Percentiles rank a stretch among this genome's conserved stretches.
Evolutionary conservation across 2,888 invertebrate genomes (phyloP).

Genomic region (Octonoba sinensis): DNA sequence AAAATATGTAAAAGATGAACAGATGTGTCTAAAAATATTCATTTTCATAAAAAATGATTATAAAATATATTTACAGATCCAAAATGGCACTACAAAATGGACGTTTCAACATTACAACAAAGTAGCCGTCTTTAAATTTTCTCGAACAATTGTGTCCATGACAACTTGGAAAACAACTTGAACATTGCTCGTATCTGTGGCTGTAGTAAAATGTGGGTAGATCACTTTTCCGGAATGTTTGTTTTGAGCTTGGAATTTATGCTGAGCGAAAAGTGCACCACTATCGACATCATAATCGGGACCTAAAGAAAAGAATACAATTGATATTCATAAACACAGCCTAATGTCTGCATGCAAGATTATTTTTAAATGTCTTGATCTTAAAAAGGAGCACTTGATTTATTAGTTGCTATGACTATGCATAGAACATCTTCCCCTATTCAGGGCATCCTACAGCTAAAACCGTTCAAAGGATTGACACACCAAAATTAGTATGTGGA

Average conservation of each 20-base stretch:
- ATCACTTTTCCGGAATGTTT: constrained; percentile 76
- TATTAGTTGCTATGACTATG: too few relatives aligned
- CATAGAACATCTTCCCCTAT: too few relatives aligned
- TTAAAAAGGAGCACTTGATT: too few relatives aligned
- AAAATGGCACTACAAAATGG: constrained; percentile 49
- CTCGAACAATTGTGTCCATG: constrained; percentile 78
- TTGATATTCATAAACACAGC: not conserved
- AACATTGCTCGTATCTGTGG: constrained; percentile 79
- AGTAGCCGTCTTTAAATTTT: constrained; percentile 76
- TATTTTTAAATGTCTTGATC: too few relatives aligned
- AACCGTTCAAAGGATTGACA: too few relatives aligned
- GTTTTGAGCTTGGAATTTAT: constrained; percentile 76
- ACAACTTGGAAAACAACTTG: constrained; percentile 79
- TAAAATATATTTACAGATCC: constrained; percentile 49
- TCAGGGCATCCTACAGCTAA: too few relatives aligned
- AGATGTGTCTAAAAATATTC: not conserved
- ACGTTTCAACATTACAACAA: constrained; percentile 70
- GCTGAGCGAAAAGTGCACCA: constrained; percentile 77
- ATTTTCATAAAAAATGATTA: constrained; percentile 42
- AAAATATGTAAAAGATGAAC: too few relatives aligned
- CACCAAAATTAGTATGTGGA: too few relatives aligned
- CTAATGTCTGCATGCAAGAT: too few relatives aligned
- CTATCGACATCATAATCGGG: constrained; percentile 77
- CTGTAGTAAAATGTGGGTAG: constrained; percentile 79
- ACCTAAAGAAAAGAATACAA: constrained; percentile 70